These are phyloP conservation scores for Actenoides hombroni DNA, from an alignment of 2,113 vertebrate genomes.

Conservation along the genomic window DNA sequence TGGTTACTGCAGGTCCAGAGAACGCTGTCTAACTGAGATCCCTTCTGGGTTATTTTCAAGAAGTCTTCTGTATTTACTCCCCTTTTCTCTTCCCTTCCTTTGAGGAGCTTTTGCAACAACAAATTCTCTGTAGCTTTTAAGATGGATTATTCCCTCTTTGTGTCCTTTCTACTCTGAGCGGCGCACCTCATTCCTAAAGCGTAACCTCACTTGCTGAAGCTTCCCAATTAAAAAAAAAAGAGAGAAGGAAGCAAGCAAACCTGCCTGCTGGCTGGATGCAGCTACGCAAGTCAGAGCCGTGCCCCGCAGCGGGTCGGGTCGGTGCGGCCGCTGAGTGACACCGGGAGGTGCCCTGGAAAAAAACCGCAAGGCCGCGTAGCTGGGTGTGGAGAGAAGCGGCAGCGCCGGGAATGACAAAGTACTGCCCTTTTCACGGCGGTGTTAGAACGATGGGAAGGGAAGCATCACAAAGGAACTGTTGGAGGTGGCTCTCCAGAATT, in stretches of 20 bases:
- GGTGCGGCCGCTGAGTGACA: background rate
- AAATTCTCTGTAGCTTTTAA: slow-evolving; percentile 36
- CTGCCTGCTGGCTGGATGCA: background rate
- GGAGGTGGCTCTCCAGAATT: background rate
- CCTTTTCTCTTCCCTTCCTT: slow-evolving; percentile 4
- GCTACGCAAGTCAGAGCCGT: background rate
- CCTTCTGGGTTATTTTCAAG: slow-evolving; percentile 43
- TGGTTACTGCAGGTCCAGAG: slow-evolving; percentile 56
- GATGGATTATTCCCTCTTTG: slow-evolving; percentile 29
- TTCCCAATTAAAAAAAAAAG: background rate
- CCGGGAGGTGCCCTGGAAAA: background rate
- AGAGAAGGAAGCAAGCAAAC: background rate
- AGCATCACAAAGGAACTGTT: slow-evolving; percentile 24
- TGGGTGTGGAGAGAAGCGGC: background rate
- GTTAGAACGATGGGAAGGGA: background rate
- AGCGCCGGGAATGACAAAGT: background rate
- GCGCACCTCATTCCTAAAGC: background rate
- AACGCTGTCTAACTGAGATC: slow-evolving; percentile 23
- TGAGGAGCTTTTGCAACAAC: slow-evolving; percentile 11
- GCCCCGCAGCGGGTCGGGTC: background rate
- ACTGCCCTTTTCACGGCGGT: background rate
- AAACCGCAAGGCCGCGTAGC: background rate
- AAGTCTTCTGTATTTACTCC: slow-evolving; percentile 32
- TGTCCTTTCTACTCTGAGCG: background rate
- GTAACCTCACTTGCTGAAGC: background rate